Evolutionary conservation across 2,888 invertebrate species (phyloP).

Genomic region (Congeria kusceri): DNA sequence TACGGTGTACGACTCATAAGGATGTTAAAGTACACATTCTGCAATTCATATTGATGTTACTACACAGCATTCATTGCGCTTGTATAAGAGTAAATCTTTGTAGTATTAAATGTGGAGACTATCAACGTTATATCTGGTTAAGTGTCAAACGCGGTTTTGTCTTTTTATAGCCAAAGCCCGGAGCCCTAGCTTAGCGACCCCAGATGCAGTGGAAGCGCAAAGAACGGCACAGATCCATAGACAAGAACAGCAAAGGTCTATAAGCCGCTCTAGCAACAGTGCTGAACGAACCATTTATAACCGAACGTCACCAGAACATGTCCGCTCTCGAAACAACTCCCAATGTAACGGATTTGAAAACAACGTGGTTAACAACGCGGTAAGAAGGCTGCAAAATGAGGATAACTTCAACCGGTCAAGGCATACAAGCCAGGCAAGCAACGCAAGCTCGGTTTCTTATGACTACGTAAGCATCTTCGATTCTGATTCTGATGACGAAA

Average conservation of each 20-base stretch:
- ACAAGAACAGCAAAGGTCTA: neutral
- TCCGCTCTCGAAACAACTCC: neutral
- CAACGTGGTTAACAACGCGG: neutral
- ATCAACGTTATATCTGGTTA: neutral
- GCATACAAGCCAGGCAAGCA: neutral
- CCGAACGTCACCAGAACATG: neutral
- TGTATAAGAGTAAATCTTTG: neutral
- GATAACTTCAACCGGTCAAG: neutral
- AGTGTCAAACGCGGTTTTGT: neutral
- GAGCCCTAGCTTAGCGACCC: neutral
- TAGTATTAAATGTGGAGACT: neutral
- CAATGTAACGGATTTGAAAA: neutral
- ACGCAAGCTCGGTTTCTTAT: neutral
- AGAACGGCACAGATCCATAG: neutral
- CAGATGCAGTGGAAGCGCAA: neutral
- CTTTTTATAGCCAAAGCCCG: constrained; percentile 22
- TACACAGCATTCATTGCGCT: too few species aligned
- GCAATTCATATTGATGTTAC: too few species aligned
- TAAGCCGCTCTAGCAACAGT: neutral
- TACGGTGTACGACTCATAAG: too few species aligned
- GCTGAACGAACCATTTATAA: neutral
- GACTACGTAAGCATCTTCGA: neutral
- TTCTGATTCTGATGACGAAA: constrained; percentile 19
- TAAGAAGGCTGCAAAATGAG: neutral
- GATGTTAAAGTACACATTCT: too few species aligned